phyloP scores from a whole-genome alignment of 2,888 invertebrate genomes.

The Tipula unca region DNA sequence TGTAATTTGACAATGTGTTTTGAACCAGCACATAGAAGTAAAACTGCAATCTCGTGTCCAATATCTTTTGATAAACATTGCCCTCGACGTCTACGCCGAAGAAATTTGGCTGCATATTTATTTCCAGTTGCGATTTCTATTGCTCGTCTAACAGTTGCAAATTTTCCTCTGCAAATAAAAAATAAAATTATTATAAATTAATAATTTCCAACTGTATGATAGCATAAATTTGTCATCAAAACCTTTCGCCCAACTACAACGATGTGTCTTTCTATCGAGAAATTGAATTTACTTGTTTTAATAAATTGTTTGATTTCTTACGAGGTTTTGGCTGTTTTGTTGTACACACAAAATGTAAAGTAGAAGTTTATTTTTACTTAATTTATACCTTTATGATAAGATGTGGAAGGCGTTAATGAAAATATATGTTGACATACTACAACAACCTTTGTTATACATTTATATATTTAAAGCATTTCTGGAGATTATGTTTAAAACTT shows the following conservation, averaged over 20 bases:
- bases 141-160: conserved; percentile 89
- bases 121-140: conserved; percentile 76
- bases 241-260: background rate
- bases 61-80: conserved; percentile 81
- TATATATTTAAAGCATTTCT: background rate
- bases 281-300: background rate
- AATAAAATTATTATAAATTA: conserved; percentile 20
- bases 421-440: background rate
- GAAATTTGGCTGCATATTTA: conserved; percentile 94
- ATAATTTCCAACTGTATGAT: background rate
- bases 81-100: conserved; percentile 81
- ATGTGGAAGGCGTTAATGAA: background rate
- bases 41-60: conserved; percentile 87
- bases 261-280: background rate
- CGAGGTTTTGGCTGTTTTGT: background rate
- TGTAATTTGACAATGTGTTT: conserved; percentile 82
- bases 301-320: background rate
- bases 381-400: background rate
- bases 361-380: background rate
- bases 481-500: background rate
- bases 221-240: background rate
- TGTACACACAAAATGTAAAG: background rate
- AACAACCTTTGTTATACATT: background rate
- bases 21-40: conserved; percentile 75
- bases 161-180: conserved; percentile 80